Evolutionary conservation across 1,140 invertebrate genomes (phyloP), one percentile per base, ranked within the genome.

Genomic region (Macrosteles quadrilineatus): DNA sequence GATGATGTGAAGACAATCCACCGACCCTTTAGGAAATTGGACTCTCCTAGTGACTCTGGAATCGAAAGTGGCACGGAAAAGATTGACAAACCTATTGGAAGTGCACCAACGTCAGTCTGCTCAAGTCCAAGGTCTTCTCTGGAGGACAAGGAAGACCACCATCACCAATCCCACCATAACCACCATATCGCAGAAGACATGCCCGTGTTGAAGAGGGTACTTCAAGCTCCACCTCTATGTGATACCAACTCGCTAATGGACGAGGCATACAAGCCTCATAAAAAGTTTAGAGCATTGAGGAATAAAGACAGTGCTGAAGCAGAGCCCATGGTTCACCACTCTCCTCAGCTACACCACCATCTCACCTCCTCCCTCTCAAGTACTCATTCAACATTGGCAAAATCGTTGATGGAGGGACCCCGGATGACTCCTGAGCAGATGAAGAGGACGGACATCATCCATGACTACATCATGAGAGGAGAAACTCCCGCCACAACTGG

Each of bases 251-350:
- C 91, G 0, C 80, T 96, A 43, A 96, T 96, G 93, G 94, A 96
- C 78, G 94, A 96, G 80, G 94, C 94, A 0, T 96, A 96, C 83
- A 94, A 95, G 76, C 93, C 94, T 53, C 95, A 97, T 84, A 97
- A 97, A 80, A 97, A 97, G 79, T 96, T 97, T 85, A 86, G 94
- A 2, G 91, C 91, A 0, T 80, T 92, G 75, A 82, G 92, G 3
- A 87, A 90, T 74, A 90, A 91, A 73, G 91, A 92, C 73, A 90
- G 87, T 2, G 90, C 91, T 29, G 90, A 91, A 73, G 90, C 90
- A 0, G 91, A 93, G 74, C 84, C 87, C 0, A 77, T 81, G 29
- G 75, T 80, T 2, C 67, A 70, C n/a, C 65, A 73, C 6, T 81
- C 81, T n/a, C 69, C 73, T 2, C 82, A 81, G 72, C 77, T 83